Base-by-base conservation (phyloP, 2,113 vertebrate genomes). In the Gambusia affinis region DNA sequence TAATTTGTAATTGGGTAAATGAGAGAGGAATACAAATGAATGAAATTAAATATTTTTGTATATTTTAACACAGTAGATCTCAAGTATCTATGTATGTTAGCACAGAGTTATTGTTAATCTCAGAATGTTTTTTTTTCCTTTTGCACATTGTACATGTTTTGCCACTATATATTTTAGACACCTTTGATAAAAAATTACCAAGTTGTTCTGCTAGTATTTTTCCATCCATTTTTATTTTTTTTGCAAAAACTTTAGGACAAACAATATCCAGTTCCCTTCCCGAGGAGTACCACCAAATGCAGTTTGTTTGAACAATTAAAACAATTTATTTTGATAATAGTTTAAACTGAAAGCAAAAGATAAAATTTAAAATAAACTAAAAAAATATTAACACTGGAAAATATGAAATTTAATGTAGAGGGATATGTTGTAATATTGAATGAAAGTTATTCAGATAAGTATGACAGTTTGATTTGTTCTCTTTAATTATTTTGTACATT, bases 81-180 rank as follows among this genome's bases (percentile, higher is more conserved):
- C 14, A 19, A 47, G 4, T 19, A 19, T 19, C 4, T 47, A 15
- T 15, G 14, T 47, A 17, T 47, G 44, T 19, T 19, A 15, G 2
- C 67, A 12, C 29, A 54, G 30, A 69, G 29, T 17, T 27, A 4
- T 33, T 14, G 5, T 29, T 28, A 3, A 1, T 60, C 24, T 30
- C 35, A 64, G 35, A 37, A 12, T 37, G 35, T 70, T 79, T 19
- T 14, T 4, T 72, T 37, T 17, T 64, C 62, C 2, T 66, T 84
- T 88, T 89, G 83, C 85, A 89, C 79, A 73, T 73, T 89, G 80
- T 81, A 88, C 51, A 81, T 86, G 75, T 67, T 73, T 33, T 65
- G 60, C 67, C 73, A 27, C 70, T 72, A 1, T 22, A 76, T 60
- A 29, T 30, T 82, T 73, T 65, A 61, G 31, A 60, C 72, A 60